A percentile compares a stretch with the other conserved stretches of the same genome.
phyloP scores from a whole-genome alignment of 2,797 vertebrate genomes.

The Rhynchotus rufescens region DNA sequence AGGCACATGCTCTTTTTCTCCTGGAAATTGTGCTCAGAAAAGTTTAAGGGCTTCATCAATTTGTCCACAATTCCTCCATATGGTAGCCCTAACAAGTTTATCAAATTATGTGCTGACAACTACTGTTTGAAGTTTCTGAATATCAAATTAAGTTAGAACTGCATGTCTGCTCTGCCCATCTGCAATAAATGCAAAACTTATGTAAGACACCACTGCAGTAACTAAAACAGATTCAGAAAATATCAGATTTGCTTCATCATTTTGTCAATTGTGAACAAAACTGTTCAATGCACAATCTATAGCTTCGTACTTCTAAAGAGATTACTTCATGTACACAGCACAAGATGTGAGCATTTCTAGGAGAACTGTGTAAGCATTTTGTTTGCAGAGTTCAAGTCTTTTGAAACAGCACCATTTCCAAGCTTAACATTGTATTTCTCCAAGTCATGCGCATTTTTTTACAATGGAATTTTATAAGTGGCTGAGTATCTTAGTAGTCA shows the following conservation, averaged over 20 bases:
- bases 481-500: background rate
- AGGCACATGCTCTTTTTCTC: background rate
- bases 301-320: background rate
- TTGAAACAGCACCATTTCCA: accelerated
- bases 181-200: background rate
- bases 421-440: background rate
- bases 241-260: background rate
- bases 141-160: background rate
- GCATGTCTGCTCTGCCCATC: background rate
- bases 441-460: background rate
- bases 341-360: background rate
- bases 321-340: background rate
- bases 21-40: background rate
- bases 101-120: background rate
- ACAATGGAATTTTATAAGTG: background rate
- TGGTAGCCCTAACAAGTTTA: background rate
- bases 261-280: background rate
- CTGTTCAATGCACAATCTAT: background rate
- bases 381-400: background rate
- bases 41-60: background rate
- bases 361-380: background rate
- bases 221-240: background rate
- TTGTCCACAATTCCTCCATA: background rate
- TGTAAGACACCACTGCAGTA: background rate
- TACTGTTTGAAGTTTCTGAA: background rate